A percentile compares a stretch with the other conserved stretches of the same genome.
Evolutionary conservation across 2,888 invertebrate species (phyloP).

Genomic region (Oscheius sp.): DNA sequence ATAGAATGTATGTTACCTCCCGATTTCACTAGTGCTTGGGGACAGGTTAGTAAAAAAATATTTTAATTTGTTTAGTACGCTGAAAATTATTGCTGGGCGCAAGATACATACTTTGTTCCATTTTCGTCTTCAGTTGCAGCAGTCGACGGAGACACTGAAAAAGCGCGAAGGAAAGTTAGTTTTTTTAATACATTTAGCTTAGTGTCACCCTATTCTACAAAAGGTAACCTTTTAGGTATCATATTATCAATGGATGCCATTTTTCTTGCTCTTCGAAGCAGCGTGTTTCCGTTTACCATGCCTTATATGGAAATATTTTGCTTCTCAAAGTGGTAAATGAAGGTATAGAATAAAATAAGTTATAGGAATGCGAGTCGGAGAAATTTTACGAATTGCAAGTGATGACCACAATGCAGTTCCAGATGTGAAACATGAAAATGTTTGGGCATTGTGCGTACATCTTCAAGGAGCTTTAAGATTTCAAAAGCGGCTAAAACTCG

Average conservation of each 20-base stretch:
- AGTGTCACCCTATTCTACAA: not conserved
- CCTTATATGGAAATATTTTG: slow-evolving; percentile 68
- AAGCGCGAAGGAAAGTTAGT: slow-evolving; percentile 31
- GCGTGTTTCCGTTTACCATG: slow-evolving; percentile 66
- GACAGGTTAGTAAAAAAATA: slow-evolving; percentile 32
- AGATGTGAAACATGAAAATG: slow-evolving; percentile 60
- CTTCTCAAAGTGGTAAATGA: slow-evolving; percentile 67
- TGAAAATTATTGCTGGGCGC: slow-evolving; percentile 66
- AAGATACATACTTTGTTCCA: slow-evolving; percentile 67
- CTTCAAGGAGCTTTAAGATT: slow-evolving; percentile 65
- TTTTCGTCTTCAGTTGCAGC: slow-evolving; percentile 34
- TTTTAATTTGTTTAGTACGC: slow-evolving; percentile 51
- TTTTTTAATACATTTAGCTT: no score
- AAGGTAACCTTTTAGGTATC: slow-evolving; percentile 39
- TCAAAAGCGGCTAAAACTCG: slow-evolving; percentile 63
- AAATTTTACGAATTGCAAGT: slow-evolving; percentile 63
- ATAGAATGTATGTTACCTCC: slow-evolving; percentile 66
- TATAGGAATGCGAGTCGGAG: slow-evolving; percentile 68
- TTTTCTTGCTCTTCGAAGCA: slow-evolving; percentile 66
- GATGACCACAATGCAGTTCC: slow-evolving; percentile 68
- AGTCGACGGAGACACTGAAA: slow-evolving; percentile 33
- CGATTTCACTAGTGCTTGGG: slow-evolving; percentile 58
- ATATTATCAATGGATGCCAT: slow-evolving; percentile 65
- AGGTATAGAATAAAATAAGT: not conserved
- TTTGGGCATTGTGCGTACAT: slow-evolving; percentile 62